A percentile compares a stretch with the other conserved stretches of the same genome.
phyloP scores from a whole-genome alignment of 2,888 invertebrate genomes.

The Pseudococcus jackbeardsleyi region DNA sequence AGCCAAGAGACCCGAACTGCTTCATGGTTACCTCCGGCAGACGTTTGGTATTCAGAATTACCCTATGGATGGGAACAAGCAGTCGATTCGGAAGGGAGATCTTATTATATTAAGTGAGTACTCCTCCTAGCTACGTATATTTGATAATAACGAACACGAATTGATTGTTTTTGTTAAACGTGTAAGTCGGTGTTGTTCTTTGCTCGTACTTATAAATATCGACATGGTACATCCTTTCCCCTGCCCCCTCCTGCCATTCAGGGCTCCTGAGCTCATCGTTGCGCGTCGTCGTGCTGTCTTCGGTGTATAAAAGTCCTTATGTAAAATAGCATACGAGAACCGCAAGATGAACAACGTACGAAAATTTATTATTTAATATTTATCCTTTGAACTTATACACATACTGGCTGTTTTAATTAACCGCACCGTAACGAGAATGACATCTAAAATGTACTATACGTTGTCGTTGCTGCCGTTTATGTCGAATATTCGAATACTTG shows the following conservation, averaged over 20 bases:
- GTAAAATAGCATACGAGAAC: background rate
- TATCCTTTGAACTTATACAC: background rate
- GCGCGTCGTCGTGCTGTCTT: no score
- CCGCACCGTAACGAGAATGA: background rate
- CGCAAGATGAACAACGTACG: background rate
- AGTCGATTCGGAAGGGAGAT: slow-evolving; percentile 82
- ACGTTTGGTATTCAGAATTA: slow-evolving; percentile 71
- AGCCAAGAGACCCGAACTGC: slow-evolving; percentile 87
- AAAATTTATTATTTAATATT: background rate
- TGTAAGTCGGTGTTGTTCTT: background rate
- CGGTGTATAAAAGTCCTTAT: background rate
- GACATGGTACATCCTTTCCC: no score
- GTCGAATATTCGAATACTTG: background rate
- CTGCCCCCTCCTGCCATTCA: no score
- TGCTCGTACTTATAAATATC: background rate
- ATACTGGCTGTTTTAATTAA: background rate
- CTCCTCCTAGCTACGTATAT: background rate
- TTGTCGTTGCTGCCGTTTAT: background rate
- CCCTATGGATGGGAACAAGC: slow-evolving; percentile 95
- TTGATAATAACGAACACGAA: background rate
- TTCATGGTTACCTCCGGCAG: slow-evolving; percentile 90
- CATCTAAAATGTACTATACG: background rate
- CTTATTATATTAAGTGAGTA: slow-evolving; percentile 85
- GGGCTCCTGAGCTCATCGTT: no score
- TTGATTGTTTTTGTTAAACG: background rate